Base-by-base conservation (phyloP, 2,888 invertebrate species). In the Drosophila tripunctata region DNA sequence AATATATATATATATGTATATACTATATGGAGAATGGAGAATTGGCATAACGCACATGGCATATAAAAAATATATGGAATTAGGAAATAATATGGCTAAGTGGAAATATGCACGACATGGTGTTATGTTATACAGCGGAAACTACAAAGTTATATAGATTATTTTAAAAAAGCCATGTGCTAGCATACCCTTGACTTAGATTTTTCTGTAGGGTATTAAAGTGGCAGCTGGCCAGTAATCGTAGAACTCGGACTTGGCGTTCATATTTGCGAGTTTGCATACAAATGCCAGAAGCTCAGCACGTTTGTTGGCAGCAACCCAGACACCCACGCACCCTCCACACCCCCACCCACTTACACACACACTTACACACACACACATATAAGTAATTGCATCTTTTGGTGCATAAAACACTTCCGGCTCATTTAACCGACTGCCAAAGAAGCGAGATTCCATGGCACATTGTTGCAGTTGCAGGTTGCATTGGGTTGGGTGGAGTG, bases 401-500 rank as follows among this genome's bases (percentile, higher is more conserved):
- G 45, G 60, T 63, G 60, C 75, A 78, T 78, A 81, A 81, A 73
- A 75, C 73, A 71, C 81, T 84, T 87, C 85, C 84, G 75, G 70
- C 73, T 87, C 82, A 82, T 87, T 87, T 67, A 81, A 71, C 71
- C 40, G 58, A 44, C 61, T 60, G 44, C 58, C 31, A 52, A 69
- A 44, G 45, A 40, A 44, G 24, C 19, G 31, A 10, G 27, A 6
- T 27, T 14, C 30, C 15, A 10, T n/a, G 31, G 2, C 21, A 7
- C 30, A 38, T 48, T 50, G 43, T 30, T 33, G 47, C 56, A 38
- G 50, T 50, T 50, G 36, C 27, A 36, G 4, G 27, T 15, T 31
- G 17, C 12, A 12, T 19, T 2, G 17, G 4, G 27, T 15, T 31
- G 17, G 19, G 19, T 19, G 4, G 17, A 44, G 27, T 30, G 30